These are phyloP conservation scores for Leptinotarsa tumamoca DNA, from an alignment of 2,888 invertebrate species.

Conservation along the genomic window DNA sequence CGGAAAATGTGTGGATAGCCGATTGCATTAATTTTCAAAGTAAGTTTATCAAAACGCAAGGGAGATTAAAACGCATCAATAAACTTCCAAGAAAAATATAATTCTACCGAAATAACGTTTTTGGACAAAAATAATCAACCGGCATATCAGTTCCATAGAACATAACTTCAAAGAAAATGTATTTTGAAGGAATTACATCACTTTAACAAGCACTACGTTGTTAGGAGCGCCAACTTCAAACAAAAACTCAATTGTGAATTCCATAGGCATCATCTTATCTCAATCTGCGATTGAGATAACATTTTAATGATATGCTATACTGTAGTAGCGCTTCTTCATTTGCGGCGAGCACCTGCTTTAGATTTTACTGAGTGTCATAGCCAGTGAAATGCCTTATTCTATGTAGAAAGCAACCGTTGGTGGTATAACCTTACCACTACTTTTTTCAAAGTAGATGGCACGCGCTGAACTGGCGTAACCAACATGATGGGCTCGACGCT, in stretches of 20 bases:
- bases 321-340: not conserved
- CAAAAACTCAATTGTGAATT: constrained; percentile 4
- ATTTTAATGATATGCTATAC: not conserved
- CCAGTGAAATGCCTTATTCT: not conserved
- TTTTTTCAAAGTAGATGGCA: constrained; percentile 34
- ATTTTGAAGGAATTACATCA: not conserved
- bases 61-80: no score
- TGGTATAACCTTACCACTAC: not conserved
- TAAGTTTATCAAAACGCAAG: no score
- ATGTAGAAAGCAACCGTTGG: not conserved
- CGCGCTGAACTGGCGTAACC: constrained; percentile 46
- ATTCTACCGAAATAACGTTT: not conserved
- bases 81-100: no score
- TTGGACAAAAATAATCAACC: not conserved
- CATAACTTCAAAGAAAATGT: not conserved
- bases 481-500: constrained; percentile 51
- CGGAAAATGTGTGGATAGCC: no score
- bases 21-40: no score
- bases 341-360: not conserved
- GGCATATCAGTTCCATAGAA: not conserved
- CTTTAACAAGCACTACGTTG: not conserved
- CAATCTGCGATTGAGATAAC: not conserved
- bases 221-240: not conserved
- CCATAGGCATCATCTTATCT: not conserved
- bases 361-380: not conserved